Base-by-base conservation (phyloP, 2,113 vertebrate species). In the Oreochromis aureus region DNA sequence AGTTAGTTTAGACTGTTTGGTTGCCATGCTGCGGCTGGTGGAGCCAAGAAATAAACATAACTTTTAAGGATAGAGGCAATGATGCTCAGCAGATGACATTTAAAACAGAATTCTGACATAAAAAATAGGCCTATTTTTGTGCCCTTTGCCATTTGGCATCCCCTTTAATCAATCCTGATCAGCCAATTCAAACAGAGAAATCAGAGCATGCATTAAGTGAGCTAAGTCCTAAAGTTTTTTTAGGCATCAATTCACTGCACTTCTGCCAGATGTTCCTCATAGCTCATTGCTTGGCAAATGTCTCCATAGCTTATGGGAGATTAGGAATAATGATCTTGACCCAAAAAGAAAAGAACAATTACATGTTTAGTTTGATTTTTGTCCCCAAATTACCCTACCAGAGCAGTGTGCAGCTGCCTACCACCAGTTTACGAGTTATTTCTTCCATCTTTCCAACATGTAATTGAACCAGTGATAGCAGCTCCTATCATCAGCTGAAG, bases 161-260 rank as follows among this genome's bases (percentile, higher is more conserved):
- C n/a, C 34, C 34, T 19, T 27, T 2, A 7, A 66, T 87, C 59
- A 82, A 90, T 69, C 80, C 16, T 53, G 69, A 87, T 78, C 63
- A 71, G 91, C 80, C 87, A 93, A 92, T 12, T 87, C 76, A 90
- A 95, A 93, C 90, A 93, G 18, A 89, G 22, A 89, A 90, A 87
- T 69, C 81, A 83, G 22, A 59, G 82, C 85, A n/a, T 27, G 79
- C 27, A 85, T 86, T 84, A 46, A 80, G 63, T 81, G 53, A 90
- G 46, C 81, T 82, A 46, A n/a, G 24, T 53, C 66, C 83, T 87
- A 92, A 85, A 93, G 71, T 56, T 61, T 73, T 89, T 87, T 84
- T 91, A 73, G 69, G 87, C 46, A 76, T 61, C 8, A 4, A 46
- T 22, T 61, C 30, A 34, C 22, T 32, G 53, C 53, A 22, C 34